Conservation (phyloP, 2,888 invertebrate genomes). For the Agonum fuliginosum region DNA sequence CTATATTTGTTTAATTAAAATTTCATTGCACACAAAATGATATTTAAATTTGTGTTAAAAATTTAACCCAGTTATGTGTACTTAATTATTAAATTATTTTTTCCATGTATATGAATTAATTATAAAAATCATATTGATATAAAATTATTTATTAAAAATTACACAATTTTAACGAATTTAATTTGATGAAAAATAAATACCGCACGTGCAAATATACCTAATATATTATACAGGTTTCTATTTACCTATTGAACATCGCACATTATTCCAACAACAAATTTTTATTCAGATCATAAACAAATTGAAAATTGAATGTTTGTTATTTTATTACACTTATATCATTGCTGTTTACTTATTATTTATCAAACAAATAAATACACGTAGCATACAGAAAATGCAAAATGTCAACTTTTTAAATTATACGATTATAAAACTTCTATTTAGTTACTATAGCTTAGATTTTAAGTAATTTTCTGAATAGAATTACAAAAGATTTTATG, state of each 20-base stretch:
- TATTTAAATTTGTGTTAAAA: slow-evolving; percentile 42
- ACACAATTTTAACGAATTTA: slow-evolving; percentile 26
- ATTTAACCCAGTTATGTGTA: slow-evolving; percentile 27
- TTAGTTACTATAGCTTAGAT: no score
- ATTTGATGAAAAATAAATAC: slow-evolving; percentile 41
- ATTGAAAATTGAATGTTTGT: no score
- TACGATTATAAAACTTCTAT: no score
- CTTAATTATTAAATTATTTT: slow-evolving; percentile 33
- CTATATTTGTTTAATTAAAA: slow-evolving; percentile 39
- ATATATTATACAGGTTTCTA: slow-evolving; percentile 6
- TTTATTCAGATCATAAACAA: no score
- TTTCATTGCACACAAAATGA: slow-evolving; percentile 26
- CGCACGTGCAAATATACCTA: slow-evolving; percentile 13
- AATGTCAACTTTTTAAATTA: no score
- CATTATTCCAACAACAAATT: neutral
- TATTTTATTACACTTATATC: no score
- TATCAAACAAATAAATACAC: no score
- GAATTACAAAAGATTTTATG: no score
- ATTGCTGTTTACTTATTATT: no score
- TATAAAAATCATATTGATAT: slow-evolving; percentile 43
- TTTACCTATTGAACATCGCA: neutral
- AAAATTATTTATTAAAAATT: slow-evolving; percentile 40
- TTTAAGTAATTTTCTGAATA: no score
- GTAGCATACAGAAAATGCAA: no score
- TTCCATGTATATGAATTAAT: slow-evolving; percentile 34